Evolutionary conservation across 2,888 invertebrate genomes (phyloP), one percentile per base, ranked within the genome.

Genomic region (Petrolisthes cinctipes): DNA sequence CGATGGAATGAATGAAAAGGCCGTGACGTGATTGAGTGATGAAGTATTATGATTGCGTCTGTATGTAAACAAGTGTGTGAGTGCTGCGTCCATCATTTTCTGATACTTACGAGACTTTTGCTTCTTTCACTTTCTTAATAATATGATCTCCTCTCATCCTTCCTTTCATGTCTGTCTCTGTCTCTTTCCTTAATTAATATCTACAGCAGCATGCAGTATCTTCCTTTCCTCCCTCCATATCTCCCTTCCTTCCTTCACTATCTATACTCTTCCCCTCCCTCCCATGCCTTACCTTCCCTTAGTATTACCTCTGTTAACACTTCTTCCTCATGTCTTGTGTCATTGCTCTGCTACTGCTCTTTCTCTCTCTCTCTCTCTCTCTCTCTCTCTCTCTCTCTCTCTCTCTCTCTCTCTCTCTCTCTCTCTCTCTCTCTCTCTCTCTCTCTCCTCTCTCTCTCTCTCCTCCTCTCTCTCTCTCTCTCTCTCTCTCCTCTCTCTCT

Each of bases 331-430:
- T 61, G 61, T 3, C 23, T 4, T 20, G 53, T 37, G 37, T 37
- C 37, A 37, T 37, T 37, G 37, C 37, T 37, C 37, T 37, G 37
- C 37, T 66, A 57, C 53, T 23, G 66, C 82, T 61, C 66, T 82
- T 53, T 68, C 61, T 61, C 51, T 82, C 82, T 56, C 82, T 61
- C 37, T 61, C 61, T 61, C 82, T 82, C 61, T 57, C 68, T 78
- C 37, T 37, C 82, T 61, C 82, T 37, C 37, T 61, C 23, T 66
- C 82, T 66, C 66, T 5, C 78, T 23, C 7, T n/a, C 82, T 66
- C 66, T 5, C 78, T 23, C 7, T n/a, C 82, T 61, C 66, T 82
- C 66, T 68, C 61, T 61, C 51, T 82, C 82, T 56, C 82, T 61
- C 37, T 61, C 61, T 61, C 82, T 82, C 61, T 57, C 68, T 78